These are phyloP conservation scores for Elaphurus davidianus DNA, from an alignment of 2,113 vertebrate species.

Conservation along the genomic window DNA sequence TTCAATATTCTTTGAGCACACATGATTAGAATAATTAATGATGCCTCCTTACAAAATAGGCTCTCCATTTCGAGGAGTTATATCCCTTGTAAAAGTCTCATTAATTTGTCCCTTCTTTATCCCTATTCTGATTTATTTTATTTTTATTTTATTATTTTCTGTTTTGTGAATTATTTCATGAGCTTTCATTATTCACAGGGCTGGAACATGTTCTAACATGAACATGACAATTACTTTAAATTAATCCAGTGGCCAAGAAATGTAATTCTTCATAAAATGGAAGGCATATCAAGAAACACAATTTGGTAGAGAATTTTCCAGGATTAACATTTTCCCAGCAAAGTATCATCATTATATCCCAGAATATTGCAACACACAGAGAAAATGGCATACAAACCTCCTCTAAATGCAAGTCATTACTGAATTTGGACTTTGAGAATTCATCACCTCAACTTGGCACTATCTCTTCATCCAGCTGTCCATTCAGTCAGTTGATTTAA, in stretches of 20 bases:
- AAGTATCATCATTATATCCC: background rate
- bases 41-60: background rate
- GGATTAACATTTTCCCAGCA: background rate
- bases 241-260: slow-evolving; percentile 12
- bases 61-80: background rate
- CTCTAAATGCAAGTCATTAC: background rate
- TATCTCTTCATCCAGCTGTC: background rate
- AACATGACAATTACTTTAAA: background rate
- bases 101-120: slow-evolving; percentile 39
- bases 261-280: background rate
- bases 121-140: background rate
- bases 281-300: background rate
- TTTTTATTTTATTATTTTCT: slow-evolving; percentile 40
- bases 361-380: background rate
- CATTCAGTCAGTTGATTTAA: background rate
- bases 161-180: background rate
- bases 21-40: slow-evolving; percentile 26
- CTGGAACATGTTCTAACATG: background rate
- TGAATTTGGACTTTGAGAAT: background rate
- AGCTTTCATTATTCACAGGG: background rate
- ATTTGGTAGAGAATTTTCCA: slow-evolving; percentile 1
- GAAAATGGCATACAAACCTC: background rate
- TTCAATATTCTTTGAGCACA: background rate
- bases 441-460: background rate
- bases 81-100: background rate